These are phyloP conservation scores for Caenorhabditis sp. DNA, from an alignment of 2,888 invertebrate genomes.

Conservation along the genomic window DNA sequence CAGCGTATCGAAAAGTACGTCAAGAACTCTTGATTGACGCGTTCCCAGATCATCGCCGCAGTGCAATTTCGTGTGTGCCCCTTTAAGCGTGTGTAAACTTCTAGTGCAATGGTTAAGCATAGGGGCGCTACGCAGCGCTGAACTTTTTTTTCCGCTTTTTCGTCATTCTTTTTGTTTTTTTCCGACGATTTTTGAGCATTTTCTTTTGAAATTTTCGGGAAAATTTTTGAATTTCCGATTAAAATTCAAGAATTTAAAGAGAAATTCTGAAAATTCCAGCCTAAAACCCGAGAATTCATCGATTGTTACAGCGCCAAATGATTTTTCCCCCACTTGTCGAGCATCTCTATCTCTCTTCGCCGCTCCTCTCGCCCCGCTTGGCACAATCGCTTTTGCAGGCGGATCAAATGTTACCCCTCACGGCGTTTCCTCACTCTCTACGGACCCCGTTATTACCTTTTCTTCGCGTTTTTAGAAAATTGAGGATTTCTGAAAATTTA, in stretches of 20 bases:
- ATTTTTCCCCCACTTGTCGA: slow-evolving; percentile 2
- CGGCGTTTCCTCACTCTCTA: background rate
- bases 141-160: slow-evolving; percentile 44
- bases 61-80: slow-evolving; percentile 65
- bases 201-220: background rate
- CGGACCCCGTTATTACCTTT: too few relatives aligned
- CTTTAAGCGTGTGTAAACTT: slow-evolving; percentile 40
- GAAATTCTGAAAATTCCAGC: background rate
- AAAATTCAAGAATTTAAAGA: background rate
- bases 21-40: slow-evolving; percentile 37
- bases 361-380: background rate
- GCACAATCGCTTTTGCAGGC: slow-evolving; percentile 4
- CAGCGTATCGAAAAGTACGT: slow-evolving; percentile 1
- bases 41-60: slow-evolving; percentile 27
- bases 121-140: slow-evolving; percentile 63
- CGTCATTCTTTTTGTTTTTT: slow-evolving; percentile 19
- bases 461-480: background rate
- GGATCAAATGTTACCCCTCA: slow-evolving; percentile 4
- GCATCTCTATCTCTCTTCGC: background rate
- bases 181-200: background rate
- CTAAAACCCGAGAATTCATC: background rate
- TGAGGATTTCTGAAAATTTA: background rate
- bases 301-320: slow-evolving; percentile 21
- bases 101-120: slow-evolving; percentile 48
- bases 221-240: background rate